Base-by-base conservation (phyloP, 2,113 vertebrate species). In the Alethe castanea region DNA sequence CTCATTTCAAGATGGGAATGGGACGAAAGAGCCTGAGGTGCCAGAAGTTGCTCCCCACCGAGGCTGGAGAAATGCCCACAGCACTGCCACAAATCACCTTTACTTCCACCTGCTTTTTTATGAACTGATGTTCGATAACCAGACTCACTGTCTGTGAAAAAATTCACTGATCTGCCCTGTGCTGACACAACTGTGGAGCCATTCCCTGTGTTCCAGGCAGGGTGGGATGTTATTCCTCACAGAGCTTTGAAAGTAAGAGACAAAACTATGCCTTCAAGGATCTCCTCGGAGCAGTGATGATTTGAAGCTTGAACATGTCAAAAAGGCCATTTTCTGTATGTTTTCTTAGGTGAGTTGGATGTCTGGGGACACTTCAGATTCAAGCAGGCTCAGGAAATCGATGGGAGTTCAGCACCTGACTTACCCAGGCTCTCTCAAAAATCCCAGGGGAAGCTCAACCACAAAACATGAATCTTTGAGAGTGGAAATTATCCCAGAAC, bases 351-450 rank as follows among this genome's bases (percentile, higher is more conserved):
- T 86, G 64, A 81, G 47, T 22, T 36, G 26, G 44, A 35, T 52
- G 56, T 56, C 88, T 90, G 86, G 56, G 56, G 86, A 92, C 28
- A 10, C 47, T 74, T 67, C 0, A 12, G 88, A 84, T 81, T 93
- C 86, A 54, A 74, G 83, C 0, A 78, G 72, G 83, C 83, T 95
- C 72, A 81, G 76, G 69, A 83, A 95, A 94, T 96, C 93, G 29
- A 93, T 92, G 65, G 18, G 31, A 96, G 76, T 67, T 96, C 90
- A 81, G 76, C 90, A 53, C 79, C 79, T 77, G 71, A 64, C 69
- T 92, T 94, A 81, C 5, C 67, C n/a, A 67, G n/a, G 62, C 57
- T 77, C 47, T 82, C 71, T 86, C 1, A 0, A 45, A 78, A 89
- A 88, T 38, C 86, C 77, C 60, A 36, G 42, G 48, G 72, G 59